Evolutionary conservation across 2,888 invertebrate genomes (phyloP), one percentile per base, ranked within the genome.

Genomic region (Rhingia campestris): DNA sequence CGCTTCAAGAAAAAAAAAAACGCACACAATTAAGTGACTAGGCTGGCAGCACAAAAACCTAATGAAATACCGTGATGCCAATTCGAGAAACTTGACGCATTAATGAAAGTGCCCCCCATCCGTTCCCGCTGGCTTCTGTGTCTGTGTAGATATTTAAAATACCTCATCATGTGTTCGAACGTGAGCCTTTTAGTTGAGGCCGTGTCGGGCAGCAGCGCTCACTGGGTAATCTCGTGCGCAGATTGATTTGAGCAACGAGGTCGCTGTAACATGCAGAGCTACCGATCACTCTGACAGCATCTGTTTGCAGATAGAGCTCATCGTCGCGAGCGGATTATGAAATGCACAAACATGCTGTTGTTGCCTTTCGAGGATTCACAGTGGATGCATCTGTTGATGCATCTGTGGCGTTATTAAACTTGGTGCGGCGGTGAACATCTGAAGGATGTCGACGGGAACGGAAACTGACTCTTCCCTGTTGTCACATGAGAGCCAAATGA

Each of bases 341-440:
- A 82, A 79, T 82, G 73, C 67, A 30, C 77, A 77, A 82, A 82
- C 82, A 82, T 82, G 82, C 58, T 77, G 82, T 79, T 79, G 58
- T 82, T 82, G 58, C 82, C 82, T 82, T 82, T 77, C 69, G 73
- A 58, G 79, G 82, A 73, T 77, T 59, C 59, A 39, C 14, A 33
- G 51, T 59, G 12, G 45, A 41, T 53, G 73, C 77, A 77, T 77
- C 67, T 74, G 51, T 59, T 10, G 45, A 41, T 53, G 73, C 77
- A 77, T 77, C 67, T 74, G 67, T 74, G 77, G 73, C 73, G 64
- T 82, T 82, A 82, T 69, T 74, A 74, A 73, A 74, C 77, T 73
- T 82, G 53, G 69, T 74, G 22, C 22, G 82, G 82, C 82, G 82
- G 82, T 51, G n/a, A 77, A 82, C 67, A 82, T 82, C 82, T 69